Conservation (phyloP, 2,797 vertebrate species). For the Myotis vivesi region DNA sequence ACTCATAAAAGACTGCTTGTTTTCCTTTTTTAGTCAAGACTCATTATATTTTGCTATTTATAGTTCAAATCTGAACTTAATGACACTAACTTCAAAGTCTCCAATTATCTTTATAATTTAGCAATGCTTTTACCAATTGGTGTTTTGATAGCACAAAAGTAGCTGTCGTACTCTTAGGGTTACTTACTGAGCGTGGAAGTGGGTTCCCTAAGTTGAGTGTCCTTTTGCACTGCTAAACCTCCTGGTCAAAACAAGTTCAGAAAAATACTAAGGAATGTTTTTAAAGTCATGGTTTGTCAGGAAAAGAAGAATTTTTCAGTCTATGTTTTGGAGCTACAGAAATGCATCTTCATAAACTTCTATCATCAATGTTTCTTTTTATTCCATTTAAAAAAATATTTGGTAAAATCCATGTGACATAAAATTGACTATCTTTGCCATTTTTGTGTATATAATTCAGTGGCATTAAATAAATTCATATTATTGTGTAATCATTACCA, state of each 20-base stretch:
- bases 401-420: neutral
- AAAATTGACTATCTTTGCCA: neutral
- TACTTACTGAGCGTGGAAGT: neutral
- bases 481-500: neutral
- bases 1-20: slow-evolving; percentile 8
- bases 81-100: slow-evolving; percentile 52
- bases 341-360: neutral
- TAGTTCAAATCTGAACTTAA: slow-evolving; percentile 55
- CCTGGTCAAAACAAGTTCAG: neutral
- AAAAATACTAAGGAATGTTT: neutral
- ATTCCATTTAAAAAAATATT: neutral
- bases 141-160: neutral
- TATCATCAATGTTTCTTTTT: neutral
- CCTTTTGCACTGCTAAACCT: neutral
- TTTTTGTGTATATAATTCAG: neutral
- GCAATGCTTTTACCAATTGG: neutral
- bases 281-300: neutral
- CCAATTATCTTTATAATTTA: slow-evolving; percentile 46
- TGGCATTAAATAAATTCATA: neutral
- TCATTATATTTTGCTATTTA: slow-evolving; percentile 66
- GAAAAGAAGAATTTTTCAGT: neutral
- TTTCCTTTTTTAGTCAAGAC: slow-evolving; percentile 31
- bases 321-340: neutral
- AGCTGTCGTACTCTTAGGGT: neutral
- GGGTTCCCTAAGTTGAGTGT: neutral